phyloP scores from a whole-genome alignment of 1,140 invertebrate genomes.

The Heliconius melpomene region DNA sequence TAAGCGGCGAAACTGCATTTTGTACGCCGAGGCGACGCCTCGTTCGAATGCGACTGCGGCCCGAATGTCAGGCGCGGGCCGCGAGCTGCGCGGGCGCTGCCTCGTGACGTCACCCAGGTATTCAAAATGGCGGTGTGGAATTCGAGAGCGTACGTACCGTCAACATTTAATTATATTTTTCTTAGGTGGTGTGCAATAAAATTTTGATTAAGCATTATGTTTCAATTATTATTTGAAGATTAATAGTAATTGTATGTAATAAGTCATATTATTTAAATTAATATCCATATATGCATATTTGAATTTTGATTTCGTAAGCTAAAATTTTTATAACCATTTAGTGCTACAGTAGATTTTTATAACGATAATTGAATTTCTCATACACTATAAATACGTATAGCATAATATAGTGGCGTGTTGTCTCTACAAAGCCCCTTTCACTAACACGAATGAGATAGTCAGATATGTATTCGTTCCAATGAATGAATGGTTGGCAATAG shows the following conservation, averaged over 20 bases:
- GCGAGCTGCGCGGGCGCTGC: constrained; percentile 58
- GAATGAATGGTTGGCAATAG: constrained; percentile 41
- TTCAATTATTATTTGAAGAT: not conserved
- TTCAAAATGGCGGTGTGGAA: constrained; percentile 78
- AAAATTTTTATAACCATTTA: too few species aligned
- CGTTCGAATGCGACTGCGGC: constrained; percentile 65
- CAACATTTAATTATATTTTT: constrained; percentile 37
- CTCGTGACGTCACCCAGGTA: constrained; percentile 75
- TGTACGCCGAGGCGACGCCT: constrained; percentile 67
- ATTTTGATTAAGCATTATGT: not conserved
- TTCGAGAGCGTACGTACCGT: constrained; percentile 74
- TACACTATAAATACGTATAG: not conserved
- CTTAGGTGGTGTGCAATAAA: not conserved
- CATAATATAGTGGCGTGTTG: constrained; percentile 12
- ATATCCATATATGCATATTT: too few species aligned
- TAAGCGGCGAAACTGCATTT: constrained; percentile 71
- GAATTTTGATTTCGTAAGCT: too few species aligned
- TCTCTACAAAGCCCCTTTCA: constrained; percentile 59
- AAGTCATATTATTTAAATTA: too few species aligned
- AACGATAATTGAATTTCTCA: too few species aligned
- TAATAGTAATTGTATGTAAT: not conserved
- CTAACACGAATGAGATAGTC: constrained; percentile 48
- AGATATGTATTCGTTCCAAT: constrained; percentile 37
- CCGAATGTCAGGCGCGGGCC: constrained; percentile 61
- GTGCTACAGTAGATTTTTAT: too few species aligned